Evolutionary conservation across 2,888 invertebrate species (phyloP), one percentile per base, ranked within the genome.

Genomic region (Myopa testacea): DNA sequence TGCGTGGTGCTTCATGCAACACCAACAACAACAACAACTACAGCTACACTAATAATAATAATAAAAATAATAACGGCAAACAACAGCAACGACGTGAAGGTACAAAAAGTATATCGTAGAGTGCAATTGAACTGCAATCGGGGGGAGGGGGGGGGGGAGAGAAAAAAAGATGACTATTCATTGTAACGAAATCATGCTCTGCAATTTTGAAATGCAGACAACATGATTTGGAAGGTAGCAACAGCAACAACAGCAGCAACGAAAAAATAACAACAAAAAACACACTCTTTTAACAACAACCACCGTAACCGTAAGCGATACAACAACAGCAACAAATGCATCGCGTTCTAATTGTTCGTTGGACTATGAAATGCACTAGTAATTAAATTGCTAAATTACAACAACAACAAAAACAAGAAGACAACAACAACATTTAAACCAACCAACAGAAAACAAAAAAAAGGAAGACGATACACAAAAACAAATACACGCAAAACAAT

Each of bases 341-440:
- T 34, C 72, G 72, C 69, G 78, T 78, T 78, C 78, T 78, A 78
- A 78, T 76, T 78, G 78, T 73, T 68, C 78, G 78, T 74, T 78
- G 76, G 70, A 76, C 76, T 78, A 76, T 78, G 78, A 78, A 78
- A 76, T 78, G 78, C 76, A 78, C 45, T 45, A 10, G 76, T 78
- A 78, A 78, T 78, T 78, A 78, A 78, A 78, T 78, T 78, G 76
- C 74, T 73, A 76, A 78, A 78, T 76, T 78, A 78, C 76, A 76
- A 76, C 72, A 77, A 67, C 58, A 65, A 63, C 45, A 75, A 10
- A 14, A 40, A 75, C 67, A 75, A 7, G 0, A 71, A 58, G 3
- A 45, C 45, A 45, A 45, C 7, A 45, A 45, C 45, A 45, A 8
- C 10, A 10, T 45, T 45, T 8, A 45, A 10, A 45, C 45, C 10